These are phyloP conservation scores for Acanthurus leucopareius DNA, from an alignment of 2,797 vertebrate species.

Conservation along the genomic window DNA sequence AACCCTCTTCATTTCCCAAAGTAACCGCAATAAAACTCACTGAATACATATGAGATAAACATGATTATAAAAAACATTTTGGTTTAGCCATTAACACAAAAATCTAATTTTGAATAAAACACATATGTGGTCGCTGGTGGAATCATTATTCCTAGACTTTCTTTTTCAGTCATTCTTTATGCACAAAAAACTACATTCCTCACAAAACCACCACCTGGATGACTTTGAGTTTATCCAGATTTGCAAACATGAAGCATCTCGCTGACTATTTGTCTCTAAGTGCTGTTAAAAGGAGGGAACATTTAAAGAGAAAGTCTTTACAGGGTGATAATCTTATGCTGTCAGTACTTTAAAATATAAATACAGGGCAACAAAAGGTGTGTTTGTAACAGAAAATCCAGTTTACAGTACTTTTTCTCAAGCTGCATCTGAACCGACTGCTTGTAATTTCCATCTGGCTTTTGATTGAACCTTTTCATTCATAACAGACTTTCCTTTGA, in stretches of 20 bases:
- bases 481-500: constrained; percentile 45
- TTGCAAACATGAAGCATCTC: constrained; percentile 30
- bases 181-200: constrained; percentile 73
- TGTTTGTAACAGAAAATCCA: constrained; percentile 75
- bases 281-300: constrained; percentile 56
- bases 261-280: constrained; percentile 46
- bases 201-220: constrained; percentile 55
- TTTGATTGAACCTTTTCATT: constrained; percentile 59
- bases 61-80: constrained; percentile 79
- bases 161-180: constrained; percentile 48
- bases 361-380: constrained; percentile 32
- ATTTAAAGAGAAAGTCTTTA: constrained; percentile 46
- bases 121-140: constrained; percentile 38
- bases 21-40: constrained; percentile 67
- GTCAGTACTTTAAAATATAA: constrained; percentile 66
- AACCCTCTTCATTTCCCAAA: constrained; percentile 51
- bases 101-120: constrained; percentile 52
- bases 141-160: constrained; percentile 51
- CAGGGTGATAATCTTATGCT: constrained; percentile 50
- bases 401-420: constrained; percentile 79
- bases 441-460: constrained; percentile 66
- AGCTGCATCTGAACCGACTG: constrained; percentile 59
- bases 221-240: constrained; percentile 46
- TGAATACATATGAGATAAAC: constrained; percentile 66
- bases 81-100: constrained; percentile 67